Base-by-base conservation (phyloP, 2,888 invertebrate species). In the Copidosoma aretas region DNA sequence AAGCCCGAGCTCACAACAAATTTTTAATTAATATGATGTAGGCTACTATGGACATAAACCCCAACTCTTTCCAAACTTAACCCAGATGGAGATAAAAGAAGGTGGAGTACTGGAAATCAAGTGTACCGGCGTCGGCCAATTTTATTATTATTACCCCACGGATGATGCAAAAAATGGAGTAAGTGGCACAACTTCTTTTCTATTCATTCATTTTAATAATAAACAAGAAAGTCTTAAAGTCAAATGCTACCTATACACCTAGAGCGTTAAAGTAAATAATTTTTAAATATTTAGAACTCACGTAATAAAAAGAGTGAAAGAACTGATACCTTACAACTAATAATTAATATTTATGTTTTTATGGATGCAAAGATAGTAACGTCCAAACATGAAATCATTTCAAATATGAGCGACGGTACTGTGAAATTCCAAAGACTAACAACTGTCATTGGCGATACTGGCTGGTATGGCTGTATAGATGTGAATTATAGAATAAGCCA, bases 41-140 rank as follows among this genome's bases (percentile, higher is more conserved):
- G 78, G 69, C 25, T 74, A 74, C n/a, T 53, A 57, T 62, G 74
- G 72, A 52, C 15, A 43, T 12, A 74, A 68, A 58, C 77, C 77
- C 17, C 56, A 22, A 2, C 71, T 75, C 22, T 57, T 39, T 3
- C 75, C 77, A 0, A 61, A 71, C 8, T 17, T 58, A 8, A 67
- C 68, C 1, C 75, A 81, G 54, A 65, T 80, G 25, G 46, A 75
- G 14, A 72, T 78, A 58, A 73, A 78, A 17, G 81, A 81, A 72
- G 80, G 78, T 0, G 77, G 79, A 1, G 17, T 60, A 22, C 71
- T 82, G 51, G 70, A 75, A 60, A 72, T 82, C 32, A 70, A 46
- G 0, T 82, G 82, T 56, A 74, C 68, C 0, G 70, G 76, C 22
- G 22, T 25, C 5, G 39, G 60, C 3, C 64, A 71, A 17, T 73